phyloP scores from a whole-genome alignment of 2,797 vertebrate genomes.

The Sparidentex hasta region DNA sequence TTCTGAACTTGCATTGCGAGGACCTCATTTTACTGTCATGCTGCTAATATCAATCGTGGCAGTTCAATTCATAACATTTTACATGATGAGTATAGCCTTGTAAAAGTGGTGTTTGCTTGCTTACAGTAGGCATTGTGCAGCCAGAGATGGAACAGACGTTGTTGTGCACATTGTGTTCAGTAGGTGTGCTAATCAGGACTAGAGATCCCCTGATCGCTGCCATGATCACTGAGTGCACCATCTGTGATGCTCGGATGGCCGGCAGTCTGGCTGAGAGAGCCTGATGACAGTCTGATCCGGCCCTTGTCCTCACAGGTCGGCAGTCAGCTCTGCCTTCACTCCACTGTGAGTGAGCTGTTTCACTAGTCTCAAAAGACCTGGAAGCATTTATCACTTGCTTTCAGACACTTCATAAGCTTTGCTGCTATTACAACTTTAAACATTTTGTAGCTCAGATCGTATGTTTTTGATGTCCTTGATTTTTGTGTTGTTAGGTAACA shows the following conservation, averaged over 20 bases:
- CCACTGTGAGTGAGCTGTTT: slow-evolving; percentile 1
- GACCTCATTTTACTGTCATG: neutral
- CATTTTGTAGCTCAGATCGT: slow-evolving; percentile 26
- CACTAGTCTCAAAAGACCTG: slow-evolving; percentile 32
- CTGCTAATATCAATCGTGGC: too few species aligned
- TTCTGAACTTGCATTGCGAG: neutral
- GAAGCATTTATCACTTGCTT: slow-evolving; percentile 48
- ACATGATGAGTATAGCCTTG: neutral
- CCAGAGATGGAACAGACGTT: slow-evolving; percentile 74
- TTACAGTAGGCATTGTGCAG: slow-evolving; percentile 22
- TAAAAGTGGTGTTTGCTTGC: slow-evolving; percentile 22
- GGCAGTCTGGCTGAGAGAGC: slow-evolving; percentile 66
- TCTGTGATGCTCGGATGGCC: slow-evolving; percentile 79
- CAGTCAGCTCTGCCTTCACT: slow-evolving; percentile 22
- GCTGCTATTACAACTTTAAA: slow-evolving; percentile 18
- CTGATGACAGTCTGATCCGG: slow-evolving; percentile 58
- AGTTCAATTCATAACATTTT: neutral
- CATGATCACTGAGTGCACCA: slow-evolving; percentile 80
- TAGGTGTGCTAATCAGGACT: slow-evolving; percentile 81
- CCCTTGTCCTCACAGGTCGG: slow-evolving; percentile 40
- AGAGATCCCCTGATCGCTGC: slow-evolving; percentile 76
- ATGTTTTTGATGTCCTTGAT: slow-evolving; percentile 23
- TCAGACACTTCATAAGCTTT: slow-evolving; percentile 18
- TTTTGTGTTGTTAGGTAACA: slow-evolving; percentile 35
- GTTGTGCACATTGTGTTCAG: slow-evolving; percentile 76